These are phyloP conservation scores for Cochlearius cochlearius DNA, from an alignment of 2,113 vertebrate genomes.

Conservation along the genomic window DNA sequence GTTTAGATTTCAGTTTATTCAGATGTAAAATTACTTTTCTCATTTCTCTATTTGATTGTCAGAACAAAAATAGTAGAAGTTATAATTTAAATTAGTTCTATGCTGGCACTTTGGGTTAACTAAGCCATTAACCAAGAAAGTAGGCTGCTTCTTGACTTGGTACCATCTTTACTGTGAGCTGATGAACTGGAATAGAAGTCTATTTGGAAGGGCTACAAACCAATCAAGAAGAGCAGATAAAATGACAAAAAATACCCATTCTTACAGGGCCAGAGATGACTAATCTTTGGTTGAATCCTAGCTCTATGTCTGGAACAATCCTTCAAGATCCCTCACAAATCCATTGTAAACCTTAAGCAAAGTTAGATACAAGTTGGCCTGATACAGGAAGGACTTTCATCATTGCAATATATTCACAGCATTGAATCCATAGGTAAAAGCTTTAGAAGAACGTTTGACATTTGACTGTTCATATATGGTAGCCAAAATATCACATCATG, in stretches of 20 bases:
- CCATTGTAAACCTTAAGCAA: not conserved
- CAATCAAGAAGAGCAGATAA: not conserved
- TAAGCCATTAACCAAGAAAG: not conserved
- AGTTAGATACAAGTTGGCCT: accelerated
- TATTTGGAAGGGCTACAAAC: not conserved
- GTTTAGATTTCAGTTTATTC: not conserved
- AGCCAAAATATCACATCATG: not conserved
- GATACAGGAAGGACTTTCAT: not conserved
- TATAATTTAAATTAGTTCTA: not conserved
- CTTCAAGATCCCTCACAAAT: not conserved
- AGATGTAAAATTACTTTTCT: not conserved
- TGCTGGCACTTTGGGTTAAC: not conserved
- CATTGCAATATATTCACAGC: not conserved
- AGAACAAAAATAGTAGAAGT: not conserved
- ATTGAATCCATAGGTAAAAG: not conserved
- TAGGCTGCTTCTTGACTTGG: not conserved
- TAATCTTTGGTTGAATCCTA: not conserved
- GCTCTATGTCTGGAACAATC: not conserved
- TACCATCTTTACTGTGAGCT: not conserved
- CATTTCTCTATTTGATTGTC: not conserved
- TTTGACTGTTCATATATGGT: not conserved
- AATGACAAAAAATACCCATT: not conserved
- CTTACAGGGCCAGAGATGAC: not conserved
- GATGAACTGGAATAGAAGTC: not conserved
- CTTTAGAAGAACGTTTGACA: not conserved